These are phyloP conservation scores for Arctopsyche grandis DNA, from an alignment of 1,140 invertebrate genomes.

Conservation along the genomic window DNA sequence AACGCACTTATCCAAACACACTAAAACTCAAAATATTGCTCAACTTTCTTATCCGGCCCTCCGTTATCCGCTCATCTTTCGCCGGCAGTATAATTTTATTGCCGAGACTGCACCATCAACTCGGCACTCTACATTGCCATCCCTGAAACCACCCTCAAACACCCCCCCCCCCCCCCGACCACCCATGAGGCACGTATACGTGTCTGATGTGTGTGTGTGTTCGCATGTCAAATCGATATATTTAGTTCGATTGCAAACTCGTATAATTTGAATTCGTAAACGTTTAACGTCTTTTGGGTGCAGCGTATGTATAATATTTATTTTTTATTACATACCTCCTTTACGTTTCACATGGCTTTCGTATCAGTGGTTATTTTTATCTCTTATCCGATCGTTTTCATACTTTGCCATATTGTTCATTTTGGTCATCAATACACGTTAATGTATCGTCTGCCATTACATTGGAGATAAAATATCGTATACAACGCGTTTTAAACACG, in stretches of 20 bases:
- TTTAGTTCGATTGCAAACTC: not conserved
- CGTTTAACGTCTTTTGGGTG: not conserved
- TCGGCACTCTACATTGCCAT: not conserved
- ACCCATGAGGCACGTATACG: too few species aligned
- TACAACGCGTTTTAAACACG: too few species aligned
- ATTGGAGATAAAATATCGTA: too few species aligned
- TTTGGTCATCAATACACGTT: too few species aligned
- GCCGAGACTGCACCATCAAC: constrained; percentile 21
- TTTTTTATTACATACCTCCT: too few species aligned
- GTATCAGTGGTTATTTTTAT: too few species aligned
- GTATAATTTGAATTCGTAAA: not conserved
- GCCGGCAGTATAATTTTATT: constrained; percentile 40
- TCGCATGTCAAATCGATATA: not conserved
- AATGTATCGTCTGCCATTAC: too few species aligned
- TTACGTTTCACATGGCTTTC: too few species aligned
- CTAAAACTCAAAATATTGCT: constrained; percentile 27
- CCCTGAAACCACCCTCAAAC: not conserved
- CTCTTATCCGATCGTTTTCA: too few species aligned
- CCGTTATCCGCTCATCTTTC: constrained; percentile 33
- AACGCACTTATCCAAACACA: constrained; percentile 39
- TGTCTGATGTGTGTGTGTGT: not conserved
- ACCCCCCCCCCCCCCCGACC: too few species aligned
- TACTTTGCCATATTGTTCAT: too few species aligned
- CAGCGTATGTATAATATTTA: not conserved
- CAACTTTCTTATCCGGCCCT: constrained; percentile 33